Conservation (phyloP, 2,888 invertebrate species). For the Galerucella pusilla region DNA sequence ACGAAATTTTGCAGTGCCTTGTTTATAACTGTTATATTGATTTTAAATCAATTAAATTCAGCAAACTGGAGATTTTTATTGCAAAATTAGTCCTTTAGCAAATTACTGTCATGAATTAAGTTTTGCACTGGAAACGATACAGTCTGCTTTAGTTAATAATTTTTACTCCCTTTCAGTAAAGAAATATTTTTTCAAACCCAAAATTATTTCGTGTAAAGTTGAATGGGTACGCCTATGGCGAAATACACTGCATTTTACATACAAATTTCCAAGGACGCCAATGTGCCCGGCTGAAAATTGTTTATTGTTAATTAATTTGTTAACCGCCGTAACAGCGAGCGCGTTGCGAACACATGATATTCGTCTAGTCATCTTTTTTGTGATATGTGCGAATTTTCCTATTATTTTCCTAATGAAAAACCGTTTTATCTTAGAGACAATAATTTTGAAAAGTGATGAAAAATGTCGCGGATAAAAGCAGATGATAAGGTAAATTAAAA, state of each 20-base stretch:
- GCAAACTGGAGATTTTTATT: no score
- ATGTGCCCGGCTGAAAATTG: constrained; percentile 34
- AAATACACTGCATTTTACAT: constrained; percentile 38
- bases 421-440: constrained; percentile 12
- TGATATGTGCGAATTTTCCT: constrained; percentile 32
- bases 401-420: constrained; percentile 29
- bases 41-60: no score
- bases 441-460: constrained; percentile 24
- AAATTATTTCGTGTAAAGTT: neutral
- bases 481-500: constrained; percentile 31
- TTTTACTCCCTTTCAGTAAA: no score
- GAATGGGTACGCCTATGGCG: constrained; percentile 8
- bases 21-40: no score
- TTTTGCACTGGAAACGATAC: no score
- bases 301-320: constrained; percentile 34
- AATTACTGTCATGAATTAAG: no score
- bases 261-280: constrained; percentile 41
- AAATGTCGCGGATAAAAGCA: constrained; percentile 22
- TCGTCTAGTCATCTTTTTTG: constrained; percentile 27
- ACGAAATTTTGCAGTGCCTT: no score
- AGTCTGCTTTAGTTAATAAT: no score
- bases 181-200: no score
- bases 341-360: constrained; percentile 13
- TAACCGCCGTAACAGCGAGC: constrained; percentile 25
- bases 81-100: no score